Conservation (phyloP, 2,888 invertebrate genomes). For the Atethmia centrago region DNA sequence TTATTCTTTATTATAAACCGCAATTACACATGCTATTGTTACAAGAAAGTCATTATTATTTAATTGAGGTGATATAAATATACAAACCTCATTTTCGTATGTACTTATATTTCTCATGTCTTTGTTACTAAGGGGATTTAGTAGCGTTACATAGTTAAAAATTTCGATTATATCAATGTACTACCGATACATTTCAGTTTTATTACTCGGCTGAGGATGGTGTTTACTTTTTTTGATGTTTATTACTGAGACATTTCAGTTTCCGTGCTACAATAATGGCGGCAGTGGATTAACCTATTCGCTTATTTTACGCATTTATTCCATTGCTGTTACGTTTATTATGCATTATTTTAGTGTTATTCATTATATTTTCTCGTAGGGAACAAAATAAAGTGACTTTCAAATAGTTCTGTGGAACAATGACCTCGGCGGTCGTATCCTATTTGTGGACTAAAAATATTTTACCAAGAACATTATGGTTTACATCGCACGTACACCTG, state of each 20-base stretch:
- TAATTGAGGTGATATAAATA: slow-evolving; percentile 76
- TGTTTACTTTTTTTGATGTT: slow-evolving; percentile 90
- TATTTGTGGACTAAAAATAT: slow-evolving; percentile 88
- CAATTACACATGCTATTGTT: slow-evolving; percentile 55
- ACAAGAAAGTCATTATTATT: slow-evolving; percentile 72
- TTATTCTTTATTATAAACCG: slow-evolving; percentile 62
- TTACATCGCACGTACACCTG: slow-evolving; percentile 76
- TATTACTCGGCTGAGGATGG: slow-evolving; percentile 76
- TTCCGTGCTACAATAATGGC: slow-evolving; percentile 90
- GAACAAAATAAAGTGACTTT: slow-evolving; percentile 82
- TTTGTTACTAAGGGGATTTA: slow-evolving; percentile 84
- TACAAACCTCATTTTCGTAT: slow-evolving; percentile 86
- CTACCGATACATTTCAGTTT: slow-evolving; percentile 59
- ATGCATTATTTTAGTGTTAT: slow-evolving; percentile 77
- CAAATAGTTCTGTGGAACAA: slow-evolving; percentile 85
- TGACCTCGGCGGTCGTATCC: slow-evolving; percentile 88
- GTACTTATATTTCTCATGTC: slow-evolving; percentile 82
- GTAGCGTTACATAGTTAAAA: slow-evolving; percentile 60
- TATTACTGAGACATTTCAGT: slow-evolving; percentile 87
- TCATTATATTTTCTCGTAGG: slow-evolving; percentile 83
- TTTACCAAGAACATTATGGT: slow-evolving; percentile 85
- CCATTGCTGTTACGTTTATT: slow-evolving; percentile 66
- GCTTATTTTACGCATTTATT: slow-evolving; percentile 80
- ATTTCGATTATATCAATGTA: slow-evolving; percentile 58
- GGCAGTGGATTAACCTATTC: slow-evolving; percentile 90